Base-by-base conservation (phyloP, 1,140 invertebrate genomes). In the Drosophila azteca region DNA sequence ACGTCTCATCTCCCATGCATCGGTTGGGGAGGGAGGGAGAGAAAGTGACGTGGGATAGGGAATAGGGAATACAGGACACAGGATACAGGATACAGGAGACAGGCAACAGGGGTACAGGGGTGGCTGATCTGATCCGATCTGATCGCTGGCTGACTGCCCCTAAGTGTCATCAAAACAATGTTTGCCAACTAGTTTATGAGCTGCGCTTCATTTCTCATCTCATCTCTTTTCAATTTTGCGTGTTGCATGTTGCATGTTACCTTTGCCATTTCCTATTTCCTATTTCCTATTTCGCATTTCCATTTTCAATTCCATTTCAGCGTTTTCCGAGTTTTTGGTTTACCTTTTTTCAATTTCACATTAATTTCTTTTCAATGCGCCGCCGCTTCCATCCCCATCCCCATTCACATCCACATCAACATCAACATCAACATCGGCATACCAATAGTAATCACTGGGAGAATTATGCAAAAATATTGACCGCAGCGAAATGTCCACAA, bases 81-180 rank as follows among this genome's bases (percentile, higher is more conserved):
- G 35, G 35, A 39, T 3, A 39, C 3, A 35, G 31, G 8, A 8
- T 0, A 35, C 31, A 11, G 31, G 2, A 13, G 35, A 39, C 11
- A 39, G 35, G 17, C 45, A 45, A 26, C 39, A 39, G 55, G 69
- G 24, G 24, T 26, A 63, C 31, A 8, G 55, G 69, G 69, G 57
- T 62, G 66, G 45, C 51, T 43, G 20, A 44, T 22, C 13, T 35
- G 11, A 39, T 39, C 35, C 11, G 35, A 39, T 39, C 13, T 39
- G 35, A 39, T 39, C 35, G 35, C 35, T 39, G 35, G 35, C 35
- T 39, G 41, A 46, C 80, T 84, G 80, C 63, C 81, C 78, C 82
- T 82, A 74, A 85, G 82, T 85, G 82, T 85, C 82, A 85, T 85
- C 82, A 85, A 85, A 87, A 87, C 82, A 87, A 87, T 82, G 82